A percentile compares a stretch with the other conserved stretches of the same genome.
phyloP scores from a whole-genome alignment of 2,888 invertebrate species.

The Cistogaster globosa region DNA sequence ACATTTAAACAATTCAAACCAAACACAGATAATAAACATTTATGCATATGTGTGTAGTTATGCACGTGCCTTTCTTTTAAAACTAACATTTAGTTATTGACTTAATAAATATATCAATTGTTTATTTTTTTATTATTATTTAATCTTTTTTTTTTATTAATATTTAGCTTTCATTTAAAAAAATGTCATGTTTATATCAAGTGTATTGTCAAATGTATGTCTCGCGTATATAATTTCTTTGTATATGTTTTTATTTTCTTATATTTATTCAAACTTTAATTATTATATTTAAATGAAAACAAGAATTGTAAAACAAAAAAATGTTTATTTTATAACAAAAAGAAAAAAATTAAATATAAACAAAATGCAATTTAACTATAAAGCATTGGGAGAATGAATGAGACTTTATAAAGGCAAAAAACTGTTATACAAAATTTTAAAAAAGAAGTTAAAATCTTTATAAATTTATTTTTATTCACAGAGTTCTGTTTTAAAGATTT shows the following conservation, averaged over 20 bases:
- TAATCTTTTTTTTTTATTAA: conserved; percentile 33
- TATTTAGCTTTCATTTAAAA: conserved; percentile 53
- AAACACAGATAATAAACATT: conserved; percentile 46
- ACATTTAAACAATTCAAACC: conserved; percentile 48
- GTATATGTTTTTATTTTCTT: conserved; percentile 23
- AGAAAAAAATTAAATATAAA: conserved; percentile 35
- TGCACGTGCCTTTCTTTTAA: conserved; percentile 11
- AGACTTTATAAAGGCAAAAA: conserved; percentile 6
- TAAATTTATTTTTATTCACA: not conserved
- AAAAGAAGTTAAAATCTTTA: conserved; percentile 12
- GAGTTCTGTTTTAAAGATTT: conserved; percentile 24
- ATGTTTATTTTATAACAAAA: conserved; percentile 55
- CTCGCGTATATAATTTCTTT: conserved; percentile 66
- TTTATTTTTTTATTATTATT: conserved; percentile 1
- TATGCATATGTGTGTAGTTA: conserved; percentile 24
- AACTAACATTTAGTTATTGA: conserved; percentile 48
- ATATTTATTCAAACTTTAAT: conserved; percentile 44
- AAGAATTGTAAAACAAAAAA: conserved; percentile 13
- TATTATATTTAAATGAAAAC: conserved; percentile 43
- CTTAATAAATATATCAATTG: conserved; percentile 50
- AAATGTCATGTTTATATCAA: conserved; percentile 73
- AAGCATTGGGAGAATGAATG: conserved; percentile 10
- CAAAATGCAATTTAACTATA: conserved; percentile 43
- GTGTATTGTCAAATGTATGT: conserved; percentile 80
- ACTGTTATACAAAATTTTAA: not conserved